Evolutionary conservation across 2,797 vertebrate species (phyloP).

Genomic region (Xiphophorus birchmanni): DNA sequence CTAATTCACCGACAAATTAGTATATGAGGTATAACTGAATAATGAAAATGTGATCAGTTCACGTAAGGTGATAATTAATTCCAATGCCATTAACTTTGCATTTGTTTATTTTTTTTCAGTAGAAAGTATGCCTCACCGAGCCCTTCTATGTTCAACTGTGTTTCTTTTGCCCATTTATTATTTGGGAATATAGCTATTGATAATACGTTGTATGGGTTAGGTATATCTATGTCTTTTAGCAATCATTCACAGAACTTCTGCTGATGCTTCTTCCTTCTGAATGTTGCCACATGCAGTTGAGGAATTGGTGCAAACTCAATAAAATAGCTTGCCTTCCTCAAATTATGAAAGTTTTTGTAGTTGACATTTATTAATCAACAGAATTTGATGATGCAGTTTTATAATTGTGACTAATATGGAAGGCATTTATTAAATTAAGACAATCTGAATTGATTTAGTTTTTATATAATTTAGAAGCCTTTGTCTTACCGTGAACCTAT

Average conservation of each 20-base stretch:
- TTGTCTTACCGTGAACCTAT: not conserved
- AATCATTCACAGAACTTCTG: not conserved
- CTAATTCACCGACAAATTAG: slow-evolving; percentile 3
- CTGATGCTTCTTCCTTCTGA: not conserved
- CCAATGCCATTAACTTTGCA: slow-evolving; percentile 13
- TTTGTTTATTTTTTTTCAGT: not conserved
- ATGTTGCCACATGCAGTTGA: not conserved
- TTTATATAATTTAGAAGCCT: not conserved
- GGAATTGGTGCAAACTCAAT: not conserved
- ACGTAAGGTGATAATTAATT: slow-evolving; percentile 38
- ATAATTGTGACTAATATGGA: not conserved
- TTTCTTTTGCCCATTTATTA: not conserved
- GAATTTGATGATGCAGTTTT: not conserved
- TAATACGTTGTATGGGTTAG: not conserved
- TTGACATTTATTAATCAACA: not conserved
- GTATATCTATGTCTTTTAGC: not conserved
- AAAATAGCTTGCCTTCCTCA: not conserved
- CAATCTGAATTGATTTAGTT: not conserved
- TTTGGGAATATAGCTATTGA: not conserved
- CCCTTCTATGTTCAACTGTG: not conserved
- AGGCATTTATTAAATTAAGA: not conserved
- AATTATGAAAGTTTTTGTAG: not conserved
- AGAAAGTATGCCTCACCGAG: not conserved
- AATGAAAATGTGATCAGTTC: slow-evolving; percentile 25
- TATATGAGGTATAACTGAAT: slow-evolving; percentile 25